These are phyloP conservation scores for Callipepla californica DNA, from an alignment of 2,113 vertebrate species.

Conservation along the genomic window DNA sequence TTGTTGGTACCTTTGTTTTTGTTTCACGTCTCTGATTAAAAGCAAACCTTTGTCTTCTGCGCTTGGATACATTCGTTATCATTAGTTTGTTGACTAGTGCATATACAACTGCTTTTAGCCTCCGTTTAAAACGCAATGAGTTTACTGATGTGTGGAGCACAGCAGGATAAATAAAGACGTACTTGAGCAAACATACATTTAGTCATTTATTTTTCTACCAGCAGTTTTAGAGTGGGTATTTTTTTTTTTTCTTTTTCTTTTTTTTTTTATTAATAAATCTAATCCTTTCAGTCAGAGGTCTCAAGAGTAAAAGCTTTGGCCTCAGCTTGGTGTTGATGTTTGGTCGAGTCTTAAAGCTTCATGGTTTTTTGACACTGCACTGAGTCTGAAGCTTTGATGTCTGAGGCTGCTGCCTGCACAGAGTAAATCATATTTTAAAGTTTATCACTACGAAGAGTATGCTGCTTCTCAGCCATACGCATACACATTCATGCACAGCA, in stretches of 20 bases:
- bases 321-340: conserved; percentile 69
- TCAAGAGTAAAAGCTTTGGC: conserved; percentile 70
- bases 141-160: background rate
- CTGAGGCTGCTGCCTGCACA: conserved; percentile 58
- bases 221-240: background rate
- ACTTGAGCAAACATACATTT: conserved; percentile 45
- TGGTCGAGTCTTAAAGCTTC: conserved; percentile 71
- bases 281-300: conserved; percentile 65
- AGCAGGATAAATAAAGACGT: conserved; percentile 56
- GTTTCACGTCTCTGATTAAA: background rate
- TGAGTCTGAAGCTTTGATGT: conserved; percentile 75
- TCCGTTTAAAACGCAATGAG: conserved; percentile 2
- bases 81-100: background rate
- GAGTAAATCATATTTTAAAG: conserved; percentile 71
- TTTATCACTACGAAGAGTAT: conserved; percentile 41
- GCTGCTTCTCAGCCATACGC: conserved; percentile 19
- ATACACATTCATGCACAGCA: background rate
- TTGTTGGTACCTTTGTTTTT: background rate
- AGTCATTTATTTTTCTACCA: conserved; percentile 63
- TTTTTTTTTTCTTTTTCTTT: background rate
- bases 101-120: background rate
- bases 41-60: background rate
- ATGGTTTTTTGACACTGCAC: conserved; percentile 70
- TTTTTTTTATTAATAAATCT: background rate
- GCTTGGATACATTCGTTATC: background rate